Conservation (phyloP, 2,888 invertebrate genomes). For the Acronicta psi region DNA sequence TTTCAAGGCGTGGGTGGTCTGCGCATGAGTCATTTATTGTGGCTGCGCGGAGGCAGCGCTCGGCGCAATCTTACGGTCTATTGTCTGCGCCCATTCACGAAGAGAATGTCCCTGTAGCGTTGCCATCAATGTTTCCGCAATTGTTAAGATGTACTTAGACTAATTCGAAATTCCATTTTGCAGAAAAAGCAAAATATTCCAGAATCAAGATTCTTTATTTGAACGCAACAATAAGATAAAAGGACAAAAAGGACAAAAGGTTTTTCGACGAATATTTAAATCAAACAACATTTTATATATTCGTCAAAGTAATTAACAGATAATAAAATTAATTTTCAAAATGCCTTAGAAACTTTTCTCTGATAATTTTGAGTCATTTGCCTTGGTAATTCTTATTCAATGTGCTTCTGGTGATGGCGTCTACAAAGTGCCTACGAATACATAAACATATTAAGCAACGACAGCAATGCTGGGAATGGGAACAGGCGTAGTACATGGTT, state of each 20-base stretch:
- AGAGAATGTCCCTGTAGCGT: conserved; percentile 48
- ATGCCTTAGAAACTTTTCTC: background rate
- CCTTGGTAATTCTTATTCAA: background rate
- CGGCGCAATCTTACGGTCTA: conserved; percentile 60
- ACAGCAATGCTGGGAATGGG: conserved; percentile 36
- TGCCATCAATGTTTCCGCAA: conserved; percentile 27
- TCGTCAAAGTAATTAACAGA: no score
- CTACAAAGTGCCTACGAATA: conserved; percentile 49
- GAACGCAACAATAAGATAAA: no score
- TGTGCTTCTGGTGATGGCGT: conserved; percentile 31
- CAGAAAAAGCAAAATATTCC: background rate
- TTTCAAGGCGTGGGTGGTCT: conserved; percentile 64
- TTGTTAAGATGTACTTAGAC: conserved; percentile 5
- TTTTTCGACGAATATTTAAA: no score
- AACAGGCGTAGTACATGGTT: conserved; percentile 18
- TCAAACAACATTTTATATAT: no score
- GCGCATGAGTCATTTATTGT: conserved; percentile 54
- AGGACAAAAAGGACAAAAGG: no score
- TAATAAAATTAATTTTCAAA: no score
- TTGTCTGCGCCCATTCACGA: conserved; percentile 76
- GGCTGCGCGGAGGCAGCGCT: conserved; percentile 32
- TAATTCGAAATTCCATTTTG: background rate
- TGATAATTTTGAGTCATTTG: no score
- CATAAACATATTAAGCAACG: conserved; percentile 62
- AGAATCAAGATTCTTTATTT: no score